Percentiles rank a stretch among this genome's conserved stretches.
phyloP scores from a whole-genome alignment of 2,797 vertebrate species.

The Rhyacichthys aspro region DNA sequence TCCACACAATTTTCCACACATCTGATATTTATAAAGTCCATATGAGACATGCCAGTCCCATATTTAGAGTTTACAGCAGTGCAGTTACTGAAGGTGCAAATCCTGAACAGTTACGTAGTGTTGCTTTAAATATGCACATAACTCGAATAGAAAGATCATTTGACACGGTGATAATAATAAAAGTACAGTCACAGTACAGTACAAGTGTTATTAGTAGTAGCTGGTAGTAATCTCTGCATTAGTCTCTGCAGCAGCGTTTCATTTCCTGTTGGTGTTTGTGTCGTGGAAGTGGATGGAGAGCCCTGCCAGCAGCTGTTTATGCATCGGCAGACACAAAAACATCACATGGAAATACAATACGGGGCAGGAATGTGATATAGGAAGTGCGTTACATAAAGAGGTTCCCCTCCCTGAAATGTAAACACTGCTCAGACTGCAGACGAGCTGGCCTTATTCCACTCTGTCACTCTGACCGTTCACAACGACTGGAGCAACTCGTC shows the following conservation, averaged over 20 bases:
- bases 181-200: no score
- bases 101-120: no score
- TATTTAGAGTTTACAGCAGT: no score
- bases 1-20: no score
- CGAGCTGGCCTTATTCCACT: not conserved
- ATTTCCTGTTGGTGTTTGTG: slow-evolving; percentile 24
- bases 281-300: slow-evolving; percentile 9
- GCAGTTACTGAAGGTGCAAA: no score
- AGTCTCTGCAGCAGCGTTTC: slow-evolving; percentile 1
- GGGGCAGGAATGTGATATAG: slow-evolving; percentile 56
- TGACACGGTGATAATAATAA: no score
- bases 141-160: no score
- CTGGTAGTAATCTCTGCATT: not conserved
- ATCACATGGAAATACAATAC: slow-evolving; percentile 41
- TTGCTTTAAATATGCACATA: no score
- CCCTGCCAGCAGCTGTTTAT: slow-evolving; percentile 50
- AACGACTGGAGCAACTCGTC: not conserved
- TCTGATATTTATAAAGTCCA: no score
- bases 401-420: slow-evolving; percentile 45
- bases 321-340: slow-evolving; percentile 26
- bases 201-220: not conserved
- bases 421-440: slow-evolving; percentile 33
- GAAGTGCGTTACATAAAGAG: slow-evolving; percentile 63
- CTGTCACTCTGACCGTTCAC: not conserved
- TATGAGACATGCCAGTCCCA: no score